Percentiles rank a stretch among this genome's conserved stretches.
phyloP scores from a whole-genome alignment of 2,113 vertebrate species.

The Sarotherodon lohbergeri region DNA sequence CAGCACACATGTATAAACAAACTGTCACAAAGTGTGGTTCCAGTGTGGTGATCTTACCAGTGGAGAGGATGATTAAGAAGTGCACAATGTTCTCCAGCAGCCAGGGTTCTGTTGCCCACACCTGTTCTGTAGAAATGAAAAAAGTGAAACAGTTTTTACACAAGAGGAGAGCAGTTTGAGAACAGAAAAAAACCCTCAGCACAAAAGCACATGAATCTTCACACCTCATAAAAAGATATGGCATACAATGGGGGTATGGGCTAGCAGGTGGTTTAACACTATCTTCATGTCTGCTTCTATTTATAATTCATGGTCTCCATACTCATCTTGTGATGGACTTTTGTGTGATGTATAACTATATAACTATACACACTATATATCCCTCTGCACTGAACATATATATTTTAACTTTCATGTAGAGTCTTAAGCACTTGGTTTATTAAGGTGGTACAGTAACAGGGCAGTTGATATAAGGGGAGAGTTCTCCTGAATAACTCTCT shows the following conservation, averaged over 20 bases:
- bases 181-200: not conserved
- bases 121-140: not conserved
- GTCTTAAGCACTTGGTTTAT: not conserved
- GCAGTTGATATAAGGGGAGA: not conserved
- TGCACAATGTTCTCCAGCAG: not conserved
- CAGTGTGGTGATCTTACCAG: not conserved
- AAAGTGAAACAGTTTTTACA: not conserved
- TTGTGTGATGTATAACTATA: not conserved
- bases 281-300: not conserved
- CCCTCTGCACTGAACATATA: not conserved
- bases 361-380: not conserved
- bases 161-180: not conserved
- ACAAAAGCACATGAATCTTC: not conserved
- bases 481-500: not conserved
- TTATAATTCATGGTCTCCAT: not conserved
- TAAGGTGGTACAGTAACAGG: not conserved
- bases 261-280: not conserved
- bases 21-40: accelerated
- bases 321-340: not conserved
- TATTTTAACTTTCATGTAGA: not conserved
- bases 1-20: not conserved
- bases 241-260: not conserved
- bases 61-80: not conserved
- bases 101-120: not conserved
- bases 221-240: not conserved